Evolutionary conservation across 1,140 invertebrate species (phyloP).

Genomic region (Copidosoma floridanum): DNA sequence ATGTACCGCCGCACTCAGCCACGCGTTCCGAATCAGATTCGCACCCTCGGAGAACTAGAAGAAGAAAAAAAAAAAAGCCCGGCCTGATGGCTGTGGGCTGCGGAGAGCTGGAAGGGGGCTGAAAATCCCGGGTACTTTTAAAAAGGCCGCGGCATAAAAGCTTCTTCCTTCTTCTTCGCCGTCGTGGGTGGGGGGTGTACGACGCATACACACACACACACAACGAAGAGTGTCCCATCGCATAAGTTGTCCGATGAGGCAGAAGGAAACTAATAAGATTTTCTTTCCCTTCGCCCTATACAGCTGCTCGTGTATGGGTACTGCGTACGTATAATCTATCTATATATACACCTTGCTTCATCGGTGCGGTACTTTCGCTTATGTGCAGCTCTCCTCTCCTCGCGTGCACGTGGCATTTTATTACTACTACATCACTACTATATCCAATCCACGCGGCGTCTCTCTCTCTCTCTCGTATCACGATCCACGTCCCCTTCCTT

Average conservation of each 20-base stretch:
- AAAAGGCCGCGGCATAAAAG: not conserved
- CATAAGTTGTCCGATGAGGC: not conserved
- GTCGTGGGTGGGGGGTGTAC: not conserved
- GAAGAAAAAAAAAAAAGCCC: not conserved
- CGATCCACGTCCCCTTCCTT: conserved; percentile 28
- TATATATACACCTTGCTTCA: not conserved
- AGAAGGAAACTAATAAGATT: conserved; percentile 17
- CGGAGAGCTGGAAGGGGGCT: too few relatives aligned
- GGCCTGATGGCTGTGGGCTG: too few relatives aligned
- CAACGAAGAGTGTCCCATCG: too few relatives aligned
- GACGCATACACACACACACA: too few relatives aligned
- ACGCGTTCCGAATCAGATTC: not conserved
- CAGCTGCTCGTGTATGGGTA: too few relatives aligned
- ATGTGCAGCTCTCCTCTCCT: not conserved
- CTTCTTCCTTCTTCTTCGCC: too few relatives aligned
- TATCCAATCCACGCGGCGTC: too few relatives aligned
- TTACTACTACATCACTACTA: too few relatives aligned
- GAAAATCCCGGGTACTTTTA: too few relatives aligned
- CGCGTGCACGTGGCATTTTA: not conserved
- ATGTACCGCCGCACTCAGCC: too few relatives aligned
- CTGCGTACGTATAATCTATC: not conserved
- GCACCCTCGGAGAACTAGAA: conserved; percentile 3
- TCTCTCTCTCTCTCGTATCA: conserved; percentile 20
- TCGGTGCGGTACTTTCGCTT: not conserved
- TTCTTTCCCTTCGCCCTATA: not conserved